phyloP scores from a whole-genome alignment of 1,140 invertebrate species.

The Heliconius hewitsoni region DNA sequence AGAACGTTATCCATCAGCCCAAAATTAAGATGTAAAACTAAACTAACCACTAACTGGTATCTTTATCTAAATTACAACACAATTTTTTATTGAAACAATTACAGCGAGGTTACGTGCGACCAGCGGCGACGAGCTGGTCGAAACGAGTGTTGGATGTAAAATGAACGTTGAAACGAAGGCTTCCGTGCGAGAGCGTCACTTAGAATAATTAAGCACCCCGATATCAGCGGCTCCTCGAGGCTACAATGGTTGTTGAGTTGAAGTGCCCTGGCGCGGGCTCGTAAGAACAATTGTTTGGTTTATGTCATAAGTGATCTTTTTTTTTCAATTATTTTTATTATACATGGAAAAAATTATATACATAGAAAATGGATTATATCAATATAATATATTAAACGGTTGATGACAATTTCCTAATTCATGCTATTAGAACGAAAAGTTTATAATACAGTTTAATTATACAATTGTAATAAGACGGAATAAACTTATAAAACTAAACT shows the following conservation, averaged over 20 bases:
- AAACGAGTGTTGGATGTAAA: conserved; percentile 36
- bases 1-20: conserved; percentile 73
- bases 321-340: neutral
- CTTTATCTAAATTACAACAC: conserved; percentile 68
- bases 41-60: conserved; percentile 50
- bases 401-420: too few relatives aligned
- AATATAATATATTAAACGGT: too few relatives aligned
- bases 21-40: conserved; percentile 68
- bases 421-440: too few relatives aligned
- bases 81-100: conserved; percentile 63
- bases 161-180: conserved; percentile 45
- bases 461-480: too few relatives aligned
- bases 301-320: conserved; percentile 15
- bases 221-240: conserved; percentile 46
- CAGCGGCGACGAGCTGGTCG: conserved; percentile 28
- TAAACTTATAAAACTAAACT: too few relatives aligned
- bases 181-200: conserved; percentile 37
- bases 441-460: too few relatives aligned
- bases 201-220: conserved; percentile 56
- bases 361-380: too few relatives aligned
- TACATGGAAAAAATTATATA: too few relatives aligned
- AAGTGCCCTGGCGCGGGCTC: conserved; percentile 50
- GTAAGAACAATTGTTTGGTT: conserved; percentile 26
- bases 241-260: conserved; percentile 60
- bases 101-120: conserved; percentile 43